Evolutionary conservation across 2,888 invertebrate species (phyloP), one percentile per base, ranked within the genome.

Genomic region (Yponomeuta sedellus): DNA sequence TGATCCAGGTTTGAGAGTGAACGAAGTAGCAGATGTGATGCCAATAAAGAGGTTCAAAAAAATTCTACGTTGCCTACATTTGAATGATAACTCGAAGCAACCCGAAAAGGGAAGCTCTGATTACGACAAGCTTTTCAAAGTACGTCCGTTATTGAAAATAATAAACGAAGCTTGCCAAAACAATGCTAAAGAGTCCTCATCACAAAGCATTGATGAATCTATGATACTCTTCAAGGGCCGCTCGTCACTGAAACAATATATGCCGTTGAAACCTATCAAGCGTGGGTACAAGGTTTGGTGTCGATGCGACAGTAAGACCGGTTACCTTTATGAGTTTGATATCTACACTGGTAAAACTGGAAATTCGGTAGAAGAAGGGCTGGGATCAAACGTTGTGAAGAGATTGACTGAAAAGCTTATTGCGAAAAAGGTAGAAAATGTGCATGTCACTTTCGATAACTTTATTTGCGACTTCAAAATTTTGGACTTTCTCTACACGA

Each of bases 11-110:
- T 70, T 72, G 68, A 68, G 68, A 61, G 73, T 72, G 39, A 61
- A 65, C 65, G 69, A 69, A 67, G 73, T 74, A 69, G 73, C 72
- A 66, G 66, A 68, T 64, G 67, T 70, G 66, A 73, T 74, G 73
- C 67, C 73, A 65, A 65, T 67, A 44, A 70, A 72, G 69, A 64
- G 72, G 28, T 74, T 72, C 68, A 65, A 68, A 64, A 69, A 68
- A 68, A 68, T 66, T 66, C 66, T 64, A 10, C 64, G 68, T 67
- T 69, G 69, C 61, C 25, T 71, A 28, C 70, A 72, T 65, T 40
- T 69, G 58, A 69, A 68, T 67, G 68, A 72, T 64, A 71, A 69
- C 58, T 44, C 28, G 20, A 68, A 25, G 44, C 64, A 64, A 64
- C 67, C 69, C 64, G 56, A 64, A 64, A 69, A 62, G 66, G 56